These are phyloP conservation scores for Adelognathus sp. DNA, from an alignment of 2,888 invertebrate species.

Conservation along the genomic window DNA sequence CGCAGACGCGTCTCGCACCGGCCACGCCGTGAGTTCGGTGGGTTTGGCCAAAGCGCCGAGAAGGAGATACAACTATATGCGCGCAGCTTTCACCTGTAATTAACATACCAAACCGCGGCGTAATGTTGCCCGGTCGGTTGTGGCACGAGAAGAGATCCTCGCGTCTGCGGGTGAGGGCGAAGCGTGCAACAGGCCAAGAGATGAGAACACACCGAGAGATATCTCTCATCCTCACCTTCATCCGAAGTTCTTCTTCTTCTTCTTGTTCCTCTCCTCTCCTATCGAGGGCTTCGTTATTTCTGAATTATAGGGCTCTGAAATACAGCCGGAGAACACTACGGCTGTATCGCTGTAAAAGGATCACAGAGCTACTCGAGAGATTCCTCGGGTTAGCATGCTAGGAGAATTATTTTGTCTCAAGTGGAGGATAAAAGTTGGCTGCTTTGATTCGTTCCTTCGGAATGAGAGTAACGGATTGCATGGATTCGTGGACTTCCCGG, in stretches of 20 bases:
- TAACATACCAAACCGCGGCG: conserved; percentile 79
- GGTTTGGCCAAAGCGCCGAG: conserved; percentile 29
- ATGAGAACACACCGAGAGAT: neutral
- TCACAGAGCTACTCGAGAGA: neutral
- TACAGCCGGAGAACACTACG: conserved; percentile 1
- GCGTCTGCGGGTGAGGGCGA: conserved; percentile 35
- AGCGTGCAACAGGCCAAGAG: conserved; percentile 49
- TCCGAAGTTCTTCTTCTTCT: conserved; percentile 33
- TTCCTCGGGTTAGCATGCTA: neutral
- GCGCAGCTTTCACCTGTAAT: conserved; percentile 78
- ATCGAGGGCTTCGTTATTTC: conserved; percentile 41
- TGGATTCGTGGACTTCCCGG: too few relatives aligned
- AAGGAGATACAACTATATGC: conserved; percentile 52
- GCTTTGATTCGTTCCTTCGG: neutral
- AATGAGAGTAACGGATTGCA: too few relatives aligned
- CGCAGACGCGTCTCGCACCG: conserved; percentile 41
- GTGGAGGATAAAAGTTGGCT: neutral
- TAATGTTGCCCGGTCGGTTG: conserved; percentile 65
- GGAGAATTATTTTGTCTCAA: neutral
- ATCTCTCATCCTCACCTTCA: conserved; percentile 29
- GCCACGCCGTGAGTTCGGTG: conserved; percentile 33
- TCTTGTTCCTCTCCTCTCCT: too few relatives aligned
- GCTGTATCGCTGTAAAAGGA: conserved; percentile 17
- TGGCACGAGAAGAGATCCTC: conserved; percentile 43
- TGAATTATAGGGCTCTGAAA: conserved; percentile 34